Base-by-base conservation (phyloP, 2,113 vertebrate species). In the Oophaga pumilio region DNA sequence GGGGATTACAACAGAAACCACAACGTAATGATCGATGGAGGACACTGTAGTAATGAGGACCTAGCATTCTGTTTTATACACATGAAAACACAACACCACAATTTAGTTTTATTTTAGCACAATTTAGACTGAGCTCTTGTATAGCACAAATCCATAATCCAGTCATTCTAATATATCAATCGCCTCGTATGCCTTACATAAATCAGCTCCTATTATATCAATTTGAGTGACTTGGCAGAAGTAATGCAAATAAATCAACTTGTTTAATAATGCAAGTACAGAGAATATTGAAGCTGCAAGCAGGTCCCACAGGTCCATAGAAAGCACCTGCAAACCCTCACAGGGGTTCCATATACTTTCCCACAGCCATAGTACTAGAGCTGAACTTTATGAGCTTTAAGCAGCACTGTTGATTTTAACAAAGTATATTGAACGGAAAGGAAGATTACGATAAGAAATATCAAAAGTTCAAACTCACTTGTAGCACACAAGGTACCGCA, bases 121-220 rank as follows among this genome's bases (percentile, higher is more conserved):
- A 64, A 66, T 82, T 66, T 33, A 82, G 20, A 50, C 79, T 64
- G 33, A 64, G 33, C 49, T 66, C 33, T 62, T 62, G 12, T 50
- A 82, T 66, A 43, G 59, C 59, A 64, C 79, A 64, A 12, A 82
- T 82, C 28, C 20, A 82, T 82, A 82, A 50, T 66, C 33, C 60
- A 66, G 79, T 82, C 79, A 82, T 82, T 82, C 33, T 82, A 50
- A 49, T 33, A 82, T 66, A 62, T 82, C 59, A 64, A 18, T 49
- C n/a, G 20, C 60, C 59, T 64, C 17, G 57, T 59, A 13, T 82
- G 59, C 66, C 59, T 28, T 82, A 15, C 59, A 82, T 82, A n/a
- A 82, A 81, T 81, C 79, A 62, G 49, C 59, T 64, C 33, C 33
- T 82, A 24, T 50, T 66, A 64, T 20, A 33, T 28, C 17, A 33